Conservation (phyloP, 2,888 invertebrate species). For the Temnothorax rugatulus region DNA sequence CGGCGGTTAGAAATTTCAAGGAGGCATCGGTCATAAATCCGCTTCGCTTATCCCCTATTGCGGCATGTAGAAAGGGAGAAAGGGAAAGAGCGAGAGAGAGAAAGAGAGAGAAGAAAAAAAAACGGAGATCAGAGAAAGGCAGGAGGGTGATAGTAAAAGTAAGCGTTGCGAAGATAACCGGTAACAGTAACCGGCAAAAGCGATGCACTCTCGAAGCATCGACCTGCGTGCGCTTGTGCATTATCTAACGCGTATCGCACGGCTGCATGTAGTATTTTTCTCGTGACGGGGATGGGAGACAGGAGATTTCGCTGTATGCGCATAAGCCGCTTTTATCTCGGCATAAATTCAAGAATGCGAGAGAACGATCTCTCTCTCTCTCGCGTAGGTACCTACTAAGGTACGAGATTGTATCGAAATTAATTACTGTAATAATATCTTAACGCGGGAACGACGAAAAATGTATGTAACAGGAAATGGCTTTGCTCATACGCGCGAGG, state of each 20-base stretch:
- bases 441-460: slow-evolving; percentile 5
- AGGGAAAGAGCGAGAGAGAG: background rate
- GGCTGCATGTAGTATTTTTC: background rate
- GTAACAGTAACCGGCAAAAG: slow-evolving; percentile 48
- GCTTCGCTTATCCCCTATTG: too few species aligned
- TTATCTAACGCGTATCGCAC: slow-evolving; percentile 59
- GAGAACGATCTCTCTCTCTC: background rate
- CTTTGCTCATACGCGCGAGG: background rate
- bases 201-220: slow-evolving; percentile 39
- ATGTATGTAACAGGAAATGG: background rate
- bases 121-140: slow-evolving; percentile 24
- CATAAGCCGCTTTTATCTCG: slow-evolving; percentile 7
- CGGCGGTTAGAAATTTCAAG: background rate
- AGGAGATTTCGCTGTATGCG: background rate
- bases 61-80: background rate
- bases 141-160: slow-evolving; percentile 34
- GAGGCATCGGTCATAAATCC: background rate
- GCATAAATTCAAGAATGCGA: slow-evolving; percentile 18
- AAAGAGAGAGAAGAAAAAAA: background rate
- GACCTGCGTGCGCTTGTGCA: slow-evolving; percentile 22
- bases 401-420: slow-evolving; percentile 1
- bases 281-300: background rate
- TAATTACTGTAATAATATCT: slow-evolving; percentile 16
- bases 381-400: background rate
- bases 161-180: slow-evolving; percentile 13